These are phyloP conservation scores for Ctenodactylus gundi DNA, from an alignment of 2,113 vertebrate species.

Conservation along the genomic window DNA sequence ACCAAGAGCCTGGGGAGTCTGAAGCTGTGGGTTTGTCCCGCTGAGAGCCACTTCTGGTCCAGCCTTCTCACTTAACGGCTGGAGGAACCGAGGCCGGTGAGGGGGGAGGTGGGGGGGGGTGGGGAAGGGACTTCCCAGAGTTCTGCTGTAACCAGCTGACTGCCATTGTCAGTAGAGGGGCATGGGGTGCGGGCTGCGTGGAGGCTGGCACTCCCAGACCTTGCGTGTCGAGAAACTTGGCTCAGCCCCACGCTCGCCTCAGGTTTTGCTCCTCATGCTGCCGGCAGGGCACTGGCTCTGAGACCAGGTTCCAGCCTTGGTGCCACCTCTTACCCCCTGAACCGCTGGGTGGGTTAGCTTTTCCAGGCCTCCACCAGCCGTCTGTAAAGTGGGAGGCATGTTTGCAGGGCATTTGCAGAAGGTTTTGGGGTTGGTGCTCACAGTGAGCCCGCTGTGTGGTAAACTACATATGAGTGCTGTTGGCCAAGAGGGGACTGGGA, in stretches of 20 bases:
- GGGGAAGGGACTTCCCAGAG: neutral
- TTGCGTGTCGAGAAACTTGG: accelerated
- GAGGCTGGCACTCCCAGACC: neutral
- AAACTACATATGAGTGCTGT: neutral
- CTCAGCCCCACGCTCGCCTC: neutral
- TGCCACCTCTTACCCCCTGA: neutral
- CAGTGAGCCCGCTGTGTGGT: accelerated
- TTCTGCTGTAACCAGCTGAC: too few species aligned
- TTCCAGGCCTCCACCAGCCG: neutral
- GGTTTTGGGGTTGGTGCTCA: neutral
- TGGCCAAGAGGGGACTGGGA: neutral
- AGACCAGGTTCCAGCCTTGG: neutral
- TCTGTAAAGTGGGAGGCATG: neutral
- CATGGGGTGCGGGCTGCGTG: too few species aligned
- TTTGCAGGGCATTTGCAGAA: neutral
- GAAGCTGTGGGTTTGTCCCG: neutral
- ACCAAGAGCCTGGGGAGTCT: neutral
- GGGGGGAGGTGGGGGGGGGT: neutral
- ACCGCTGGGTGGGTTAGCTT: neutral
- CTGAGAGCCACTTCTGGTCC: neutral
- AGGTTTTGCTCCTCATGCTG: neutral
- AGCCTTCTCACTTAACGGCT: neutral
- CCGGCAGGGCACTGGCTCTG: neutral
- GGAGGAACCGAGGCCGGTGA: neutral
- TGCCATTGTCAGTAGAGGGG: too few species aligned